A percentile compares a stretch with the other conserved stretches of the same genome.
phyloP scores from a whole-genome alignment of 2,888 invertebrate genomes.

The Thalpophila matura region DNA sequence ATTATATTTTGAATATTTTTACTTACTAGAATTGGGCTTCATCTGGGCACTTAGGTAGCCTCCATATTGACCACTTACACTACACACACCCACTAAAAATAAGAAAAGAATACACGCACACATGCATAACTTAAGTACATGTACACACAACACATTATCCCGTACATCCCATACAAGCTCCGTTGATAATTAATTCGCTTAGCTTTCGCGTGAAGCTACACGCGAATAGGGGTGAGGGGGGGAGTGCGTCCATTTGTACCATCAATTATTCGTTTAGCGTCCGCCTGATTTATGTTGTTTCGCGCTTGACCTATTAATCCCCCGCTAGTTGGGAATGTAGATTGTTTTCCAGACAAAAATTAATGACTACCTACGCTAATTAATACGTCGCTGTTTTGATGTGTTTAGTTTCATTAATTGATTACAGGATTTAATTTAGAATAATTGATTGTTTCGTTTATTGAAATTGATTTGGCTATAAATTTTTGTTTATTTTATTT shows the following conservation, averaged over 20 bases:
- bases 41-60: too few species aligned
- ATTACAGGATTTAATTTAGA: slow-evolving; percentile 1
- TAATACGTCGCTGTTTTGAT: slow-evolving; percentile 38
- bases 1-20: too few species aligned
- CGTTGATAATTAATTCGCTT: slow-evolving; percentile 76
- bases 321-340: slow-evolving; percentile 61
- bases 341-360: slow-evolving; percentile 70
- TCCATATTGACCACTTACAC: too few species aligned
- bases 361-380: slow-evolving; percentile 64
- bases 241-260: slow-evolving; percentile 76
- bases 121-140: slow-evolving; percentile 1
- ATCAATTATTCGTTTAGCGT: slow-evolving; percentile 84
- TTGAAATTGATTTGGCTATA: background rate
- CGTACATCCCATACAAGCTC: slow-evolving; percentile 45
- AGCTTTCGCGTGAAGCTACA: slow-evolving; percentile 62
- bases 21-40: too few species aligned
- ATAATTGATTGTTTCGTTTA: background rate
- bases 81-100: background rate
- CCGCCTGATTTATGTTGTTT: slow-evolving; percentile 75
- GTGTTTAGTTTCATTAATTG: slow-evolving; percentile 4
- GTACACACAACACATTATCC: slow-evolving; percentile 42
- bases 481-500: background rate
- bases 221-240: slow-evolving; percentile 24
- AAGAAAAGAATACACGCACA: background rate
- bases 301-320: slow-evolving; percentile 77